Evolutionary conservation across 2,797 vertebrate genomes (phyloP), one percentile per base, ranked within the genome.

Genomic region (Melanotaenia boesemani): DNA sequence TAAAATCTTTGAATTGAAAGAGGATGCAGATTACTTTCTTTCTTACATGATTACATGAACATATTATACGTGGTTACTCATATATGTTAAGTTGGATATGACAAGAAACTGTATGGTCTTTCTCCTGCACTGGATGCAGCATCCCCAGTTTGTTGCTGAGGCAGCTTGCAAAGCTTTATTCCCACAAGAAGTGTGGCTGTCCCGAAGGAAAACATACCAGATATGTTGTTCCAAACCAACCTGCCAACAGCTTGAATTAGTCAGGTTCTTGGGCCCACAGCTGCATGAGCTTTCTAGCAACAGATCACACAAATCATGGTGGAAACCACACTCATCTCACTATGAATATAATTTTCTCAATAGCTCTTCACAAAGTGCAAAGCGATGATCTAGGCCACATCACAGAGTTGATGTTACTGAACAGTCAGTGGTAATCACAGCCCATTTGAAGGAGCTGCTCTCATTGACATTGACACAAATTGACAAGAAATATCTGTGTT

Each of bases 331-430:
- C 60, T 80, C 74, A 57, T 66, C 74, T 68, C 61, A 59, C 77
- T 6, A 63, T 72, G 68, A 68, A 65, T 83, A 58, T 56, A 0
- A 67, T 83, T 77, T 57, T 74, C 63, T 74, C n/a, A 6, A 81
- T 67, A 81, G 59, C 54, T 63, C 80, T 85, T 80, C 60, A 84
- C 39, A 67, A 22, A 7, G 54, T 61, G 18, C 58, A 61, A 80
- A 74, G 70, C 37, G 56, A 50, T 6, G 24, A 76, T 70, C 67
- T 81, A 54, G 2, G 39, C 63, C 52, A 50, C 56, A 74, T 26
- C 36, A 41, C 62, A 34, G 36, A 44, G 65, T 48, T 65, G 30
- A 7, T 71, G 67, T 50, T 34, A 32, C 36, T 37, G 55, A 37
- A 26, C 26, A 8, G 0, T 46, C 9, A 32, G 7, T 6, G 30